Evolutionary conservation across 1,140 invertebrate species (phyloP).

Genomic region (Helicoverpa zea): DNA sequence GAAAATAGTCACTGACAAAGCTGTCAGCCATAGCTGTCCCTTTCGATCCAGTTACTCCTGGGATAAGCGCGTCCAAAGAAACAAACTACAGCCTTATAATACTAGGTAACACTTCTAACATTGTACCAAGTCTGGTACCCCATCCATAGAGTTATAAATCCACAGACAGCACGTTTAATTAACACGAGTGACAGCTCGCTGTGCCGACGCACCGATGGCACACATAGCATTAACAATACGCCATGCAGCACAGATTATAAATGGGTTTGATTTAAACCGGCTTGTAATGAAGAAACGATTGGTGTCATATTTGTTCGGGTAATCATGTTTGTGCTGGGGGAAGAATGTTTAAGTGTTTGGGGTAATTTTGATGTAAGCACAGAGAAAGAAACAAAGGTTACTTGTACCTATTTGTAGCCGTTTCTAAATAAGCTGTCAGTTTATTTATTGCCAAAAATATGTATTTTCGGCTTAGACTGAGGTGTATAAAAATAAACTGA

Average conservation of each 20-base stretch:
- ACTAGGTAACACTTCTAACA: too few relatives aligned
- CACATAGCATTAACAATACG: constrained; percentile 62
- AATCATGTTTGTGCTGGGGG: background rate
- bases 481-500: too few relatives aligned
- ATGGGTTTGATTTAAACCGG: constrained; percentile 52
- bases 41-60: too few relatives aligned
- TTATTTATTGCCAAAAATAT: too few relatives aligned
- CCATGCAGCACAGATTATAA: constrained; percentile 50
- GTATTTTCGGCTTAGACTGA: too few relatives aligned
- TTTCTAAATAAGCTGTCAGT: too few relatives aligned
- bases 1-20: too few relatives aligned
- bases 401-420: too few relatives aligned
- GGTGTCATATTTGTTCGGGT: background rate
- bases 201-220: constrained; percentile 64
- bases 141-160: constrained; percentile 59
- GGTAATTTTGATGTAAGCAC: background rate
- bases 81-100: too few relatives aligned
- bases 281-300: background rate
- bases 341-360: background rate
- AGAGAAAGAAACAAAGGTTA: too few relatives aligned
- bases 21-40: too few relatives aligned
- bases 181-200: constrained; percentile 78
- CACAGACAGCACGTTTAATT: constrained; percentile 75
- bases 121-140: background rate
- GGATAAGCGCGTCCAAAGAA: too few relatives aligned